Conservation (phyloP, 2,888 invertebrate genomes). For the Euphydryas editha region DNA sequence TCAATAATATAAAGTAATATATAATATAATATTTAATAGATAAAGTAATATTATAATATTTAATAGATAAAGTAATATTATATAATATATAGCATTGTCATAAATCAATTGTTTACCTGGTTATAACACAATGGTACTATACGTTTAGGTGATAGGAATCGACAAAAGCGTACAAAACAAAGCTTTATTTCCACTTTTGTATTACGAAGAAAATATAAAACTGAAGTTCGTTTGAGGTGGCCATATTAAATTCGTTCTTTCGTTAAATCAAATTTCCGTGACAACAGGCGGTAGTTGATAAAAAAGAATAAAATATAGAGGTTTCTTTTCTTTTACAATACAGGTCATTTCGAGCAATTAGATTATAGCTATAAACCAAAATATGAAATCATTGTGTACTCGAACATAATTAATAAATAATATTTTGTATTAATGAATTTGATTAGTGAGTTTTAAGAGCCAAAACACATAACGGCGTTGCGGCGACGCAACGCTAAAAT, state of each 20-base stretch:
- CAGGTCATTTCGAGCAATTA: not conserved
- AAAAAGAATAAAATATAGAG: conserved; percentile 42
- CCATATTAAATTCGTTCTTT: conserved; percentile 62
- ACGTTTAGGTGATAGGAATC: conserved; percentile 14
- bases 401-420: not conserved
- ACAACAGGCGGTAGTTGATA: conserved; percentile 57
- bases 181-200: conserved; percentile 23
- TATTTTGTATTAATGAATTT: too few species aligned
- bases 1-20: too few species aligned
- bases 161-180: conserved; percentile 21
- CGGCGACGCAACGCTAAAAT: too few species aligned
- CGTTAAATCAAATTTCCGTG: conserved; percentile 68
- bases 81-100: not conserved
- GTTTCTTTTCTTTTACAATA: conserved; percentile 13
- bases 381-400: not conserved
- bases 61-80: too few species aligned
- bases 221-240: conserved; percentile 43
- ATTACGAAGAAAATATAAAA: conserved; percentile 30
- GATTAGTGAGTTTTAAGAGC: too few species aligned
- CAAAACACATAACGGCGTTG: too few species aligned
- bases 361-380: not conserved
- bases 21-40: too few species aligned
- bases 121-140: not conserved
- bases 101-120: not conserved
- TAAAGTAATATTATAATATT: too few species aligned